phyloP scores from a whole-genome alignment of 2,888 invertebrate genomes.

The Oligia latruncula region DNA sequence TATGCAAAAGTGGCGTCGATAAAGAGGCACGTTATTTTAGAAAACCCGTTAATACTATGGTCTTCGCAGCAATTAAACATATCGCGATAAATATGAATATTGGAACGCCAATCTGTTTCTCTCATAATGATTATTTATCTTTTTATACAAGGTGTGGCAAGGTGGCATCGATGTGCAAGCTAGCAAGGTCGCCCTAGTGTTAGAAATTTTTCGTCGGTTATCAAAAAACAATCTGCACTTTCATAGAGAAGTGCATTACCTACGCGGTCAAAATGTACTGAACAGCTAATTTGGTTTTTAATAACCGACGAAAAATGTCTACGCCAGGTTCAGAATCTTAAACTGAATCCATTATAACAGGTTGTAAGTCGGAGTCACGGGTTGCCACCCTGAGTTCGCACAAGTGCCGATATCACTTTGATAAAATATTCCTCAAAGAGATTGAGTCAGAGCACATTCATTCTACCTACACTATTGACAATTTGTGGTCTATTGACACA shows the following conservation, averaged over 20 bases:
- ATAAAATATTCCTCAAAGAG: conserved; percentile 24
- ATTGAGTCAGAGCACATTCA: neutral
- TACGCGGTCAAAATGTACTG: neutral
- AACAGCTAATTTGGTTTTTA: too few relatives aligned
- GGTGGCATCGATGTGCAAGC: neutral
- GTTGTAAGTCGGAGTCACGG: too few relatives aligned
- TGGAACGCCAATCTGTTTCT: neutral
- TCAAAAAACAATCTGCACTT: neutral
- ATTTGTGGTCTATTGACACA: conserved; percentile 17
- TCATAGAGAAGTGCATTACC: neutral
- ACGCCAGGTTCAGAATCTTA: too few relatives aligned
- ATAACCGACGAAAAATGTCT: neutral
- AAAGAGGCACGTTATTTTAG: neutral
- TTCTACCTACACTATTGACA: conserved; percentile 9
- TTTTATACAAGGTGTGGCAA: neutral
- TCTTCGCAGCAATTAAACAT: neutral
- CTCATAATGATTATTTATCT: neutral
- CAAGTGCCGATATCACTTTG: neutral
- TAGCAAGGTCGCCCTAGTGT: too few relatives aligned
- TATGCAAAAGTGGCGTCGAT: neutral
- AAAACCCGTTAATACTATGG: neutral
- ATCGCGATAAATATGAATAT: neutral
- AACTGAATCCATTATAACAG: too few relatives aligned
- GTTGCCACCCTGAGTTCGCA: neutral
- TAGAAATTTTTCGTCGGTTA: neutral